Base-by-base conservation (phyloP, 1,140 invertebrate species). In the Camponotus vicinus region DNA sequence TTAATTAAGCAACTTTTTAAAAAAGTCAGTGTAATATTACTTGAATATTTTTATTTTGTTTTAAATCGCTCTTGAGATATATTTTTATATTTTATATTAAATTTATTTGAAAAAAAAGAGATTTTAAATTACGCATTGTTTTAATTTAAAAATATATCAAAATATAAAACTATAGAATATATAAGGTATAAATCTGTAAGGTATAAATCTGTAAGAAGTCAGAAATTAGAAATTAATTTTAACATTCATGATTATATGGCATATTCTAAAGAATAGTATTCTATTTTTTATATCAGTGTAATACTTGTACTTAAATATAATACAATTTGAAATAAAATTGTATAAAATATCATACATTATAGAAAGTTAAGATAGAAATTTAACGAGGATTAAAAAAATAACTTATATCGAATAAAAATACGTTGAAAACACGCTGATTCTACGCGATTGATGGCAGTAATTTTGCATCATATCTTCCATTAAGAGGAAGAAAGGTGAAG, bases 261-360 rank as follows among this genome's bases (percentile, higher is more conserved):
- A 40, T 37, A 42, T 76, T 34, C 21, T 76, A 57, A 73, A 73
- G 52, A 73, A 73, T 34, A 52, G 18, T 73, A 73, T 52, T 73
- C 34, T 13, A 34, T 57, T 40, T 8, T 32, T 73, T 27, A 27
- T 27, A 27, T 27, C 27, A 27, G 37, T 37, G 5, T 55, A 3
- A 75, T 75, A 59, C n/a, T 34, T 75, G 9, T 57, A 57, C 40
- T 18, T 2, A 8, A n/a, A 40, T 34, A 40, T 34, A 59, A 15
- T 40, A 42, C 42, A 37, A 37, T 32, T 40, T 59, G 8, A 61
- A 37, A 59, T n/a, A 37, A 75, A 75, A 73, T 34, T 57, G 55
- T 27, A 0, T 27, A 27, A 73, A 73, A 73, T 73, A 13, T n/a
- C 37, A 11, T 15, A 75, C 3, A 75, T 75, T 61, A n/a, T 61